Evolutionary conservation across 2,888 invertebrate genomes (phyloP), one percentile per base, ranked within the genome.

Genomic region (Cremastinae sp.): DNA sequence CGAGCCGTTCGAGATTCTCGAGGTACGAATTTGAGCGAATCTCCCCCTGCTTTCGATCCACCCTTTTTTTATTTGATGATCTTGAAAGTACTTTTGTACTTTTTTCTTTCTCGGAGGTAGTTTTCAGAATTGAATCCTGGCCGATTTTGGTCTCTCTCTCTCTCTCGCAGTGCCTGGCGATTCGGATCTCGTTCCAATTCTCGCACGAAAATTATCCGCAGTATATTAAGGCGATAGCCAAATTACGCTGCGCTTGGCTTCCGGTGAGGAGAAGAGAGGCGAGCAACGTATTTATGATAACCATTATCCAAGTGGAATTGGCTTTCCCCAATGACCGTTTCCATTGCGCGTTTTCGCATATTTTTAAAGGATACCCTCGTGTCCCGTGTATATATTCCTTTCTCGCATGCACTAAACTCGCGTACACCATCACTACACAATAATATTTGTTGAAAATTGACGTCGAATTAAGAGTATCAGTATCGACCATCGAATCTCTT

Each of bases 241-340:
- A 78, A 80, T 81, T 66, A 79, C 74, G 71, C 72, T 72, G 64
- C 59, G 74, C 45, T 68, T 70, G 76, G 73, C 59, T 59, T 64
- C 56, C 51, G 58, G 68, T 16, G 51, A 38, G 58, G 28, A 14
- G 18, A 14, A 41, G 56, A 41, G 41, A 8, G 41, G 49, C 61
- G 51, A 66, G 64, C 62, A 74, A 70, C 47, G 73, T 79, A 78
- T 83, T 80, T 78, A 80, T 76, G 78, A 82, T 81, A 80, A 79
- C 66, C 71, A 78, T 78, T 74, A 70, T 75, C 73, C 76, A 79
- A 78, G 78, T 73, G 74, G 64, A 77, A 78, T 78, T 80, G 76
- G 79, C 76, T 74, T 72, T 53, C 70, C 70, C 28, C 43, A 64
- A 54, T 64, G 74, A 45, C 58, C 51, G 66, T 76, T 72, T 62